Evolutionary conservation across 2,113 vertebrate species (phyloP).

Genomic region (Macroglossus sobrinus): DNA sequence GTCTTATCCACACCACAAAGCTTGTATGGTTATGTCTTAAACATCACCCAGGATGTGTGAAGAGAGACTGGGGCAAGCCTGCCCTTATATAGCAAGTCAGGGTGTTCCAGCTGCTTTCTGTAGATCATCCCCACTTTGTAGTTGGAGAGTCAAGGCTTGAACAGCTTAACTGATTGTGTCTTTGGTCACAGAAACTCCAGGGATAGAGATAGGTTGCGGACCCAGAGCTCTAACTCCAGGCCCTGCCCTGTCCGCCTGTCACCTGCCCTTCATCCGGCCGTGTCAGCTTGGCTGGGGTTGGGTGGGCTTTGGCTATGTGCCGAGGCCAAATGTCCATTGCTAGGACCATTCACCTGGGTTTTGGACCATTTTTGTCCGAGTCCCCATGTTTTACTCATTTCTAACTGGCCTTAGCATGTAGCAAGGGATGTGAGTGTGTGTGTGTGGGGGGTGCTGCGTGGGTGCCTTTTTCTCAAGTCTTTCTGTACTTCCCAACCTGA

Average conservation of each 20-base stretch:
- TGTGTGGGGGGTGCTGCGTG: too few relatives aligned
- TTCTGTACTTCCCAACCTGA: background rate
- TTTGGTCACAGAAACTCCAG: background rate
- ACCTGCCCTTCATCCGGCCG: background rate
- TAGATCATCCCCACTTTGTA: background rate
- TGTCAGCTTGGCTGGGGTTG: background rate
- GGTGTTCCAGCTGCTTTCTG: background rate
- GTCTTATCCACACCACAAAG: background rate
- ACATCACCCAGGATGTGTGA: background rate
- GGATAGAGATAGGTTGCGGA: background rate
- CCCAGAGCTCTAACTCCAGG: background rate
- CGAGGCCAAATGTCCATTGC: rapidly evolving
- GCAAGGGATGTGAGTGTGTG: too few relatives aligned
- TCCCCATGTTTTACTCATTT: background rate
- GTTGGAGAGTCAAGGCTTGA: background rate
- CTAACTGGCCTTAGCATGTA: background rate
- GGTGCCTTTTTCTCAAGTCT: background rate
- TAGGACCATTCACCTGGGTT: background rate
- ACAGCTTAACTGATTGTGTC: background rate
- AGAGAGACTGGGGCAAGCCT: background rate
- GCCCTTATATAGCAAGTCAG: rapidly evolving
- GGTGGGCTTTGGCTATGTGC: background rate
- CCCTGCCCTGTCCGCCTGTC: background rate
- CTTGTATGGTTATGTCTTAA: background rate
- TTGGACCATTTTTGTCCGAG: rapidly evolving